Base-by-base conservation (phyloP, 2,113 vertebrate genomes). In the Carettochelys insculpta region DNA sequence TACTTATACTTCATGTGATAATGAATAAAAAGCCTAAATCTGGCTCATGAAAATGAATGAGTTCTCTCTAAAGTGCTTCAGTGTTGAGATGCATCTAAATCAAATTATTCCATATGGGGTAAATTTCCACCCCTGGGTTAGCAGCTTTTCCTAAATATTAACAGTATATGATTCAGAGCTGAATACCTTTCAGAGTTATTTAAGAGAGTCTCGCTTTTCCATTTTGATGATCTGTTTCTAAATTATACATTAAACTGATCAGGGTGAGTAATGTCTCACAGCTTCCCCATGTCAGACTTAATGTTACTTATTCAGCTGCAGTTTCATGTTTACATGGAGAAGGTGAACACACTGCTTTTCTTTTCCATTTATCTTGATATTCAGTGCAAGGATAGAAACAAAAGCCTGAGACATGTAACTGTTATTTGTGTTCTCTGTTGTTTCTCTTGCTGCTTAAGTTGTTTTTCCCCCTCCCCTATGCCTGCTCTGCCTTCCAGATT, bases 231-330 rank as follows among this genome's bases (percentile, higher is more conserved):
- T 97, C 95, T 94, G 95, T 97, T 97, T 96, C 97, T 98, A 97
- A 98, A 98, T 97, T 97, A 97, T 95, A 96, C 96, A 97, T 97
- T 97, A 96, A 97, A 96, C 96, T 95, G 95, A 96, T 82, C 96
- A 94, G 96, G 88, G 94, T 95, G 97, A 97, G 96, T 94, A 94
- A 97, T 96, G 94, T 97, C 97, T 97, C 95, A 34, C 96, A 94
- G 97, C 97, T 90, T 96, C 95, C 89, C 58, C 1, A 2, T 76
- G 96, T 96, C 97, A 96, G 94, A 83, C 93, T 92, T 94, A 88
- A 96, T 91, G 95, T 90, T 87, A 92, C 96, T 94, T 92, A 73
- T 92, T 89, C 86, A 34, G 79, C 94, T 90, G 86, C 86, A 20
- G 88, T 90, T 77, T 58, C 6, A 8, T 87, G 97, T 97, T 97